Evolutionary conservation across 2,797 vertebrate species (phyloP).

Genomic region (Enteromius anoplus): DNA sequence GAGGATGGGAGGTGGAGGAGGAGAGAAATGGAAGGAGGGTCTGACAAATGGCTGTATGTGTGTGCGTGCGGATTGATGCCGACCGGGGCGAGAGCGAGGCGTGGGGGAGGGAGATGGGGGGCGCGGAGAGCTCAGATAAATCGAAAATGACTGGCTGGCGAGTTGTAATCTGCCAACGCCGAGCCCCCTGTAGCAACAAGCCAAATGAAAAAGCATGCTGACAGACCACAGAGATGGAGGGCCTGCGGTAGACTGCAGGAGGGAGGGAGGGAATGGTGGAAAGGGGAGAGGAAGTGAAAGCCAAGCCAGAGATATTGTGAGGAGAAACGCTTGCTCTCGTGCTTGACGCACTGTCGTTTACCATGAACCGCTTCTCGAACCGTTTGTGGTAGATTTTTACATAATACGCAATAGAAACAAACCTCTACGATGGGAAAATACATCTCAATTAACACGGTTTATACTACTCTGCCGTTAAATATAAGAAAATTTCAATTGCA

Average conservation of each 20-base stretch:
- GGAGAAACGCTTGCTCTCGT: constrained; percentile 24
- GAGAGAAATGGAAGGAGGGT: constrained; percentile 68
- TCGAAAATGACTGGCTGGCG: constrained; percentile 87
- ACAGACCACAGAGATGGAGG: constrained; percentile 75
- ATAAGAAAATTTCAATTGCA: background rate
- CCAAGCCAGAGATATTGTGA: constrained; percentile 41
- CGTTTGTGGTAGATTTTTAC: background rate
- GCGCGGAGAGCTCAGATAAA: constrained; percentile 82
- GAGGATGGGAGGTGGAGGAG: constrained; percentile 67
- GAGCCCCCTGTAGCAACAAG: constrained; percentile 82
- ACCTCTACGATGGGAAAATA: background rate
- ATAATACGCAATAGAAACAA: background rate
- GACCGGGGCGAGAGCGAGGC: constrained; percentile 69
- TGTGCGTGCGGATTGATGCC: constrained; percentile 81
- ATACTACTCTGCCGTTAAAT: background rate
- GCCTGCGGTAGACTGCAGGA: constrained; percentile 75
- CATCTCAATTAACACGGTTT: constrained; percentile 3
- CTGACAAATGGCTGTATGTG: constrained; percentile 78
- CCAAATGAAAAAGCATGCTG: constrained; percentile 82
- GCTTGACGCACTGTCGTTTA: constrained; percentile 48
- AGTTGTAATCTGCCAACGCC: constrained; percentile 85
- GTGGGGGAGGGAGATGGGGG: constrained; percentile 64
- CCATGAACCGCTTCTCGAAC: background rate
- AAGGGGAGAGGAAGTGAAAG: constrained; percentile 55
- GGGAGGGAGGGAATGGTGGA: constrained; percentile 39